Evolutionary conservation across 2,113 vertebrate species (phyloP).

Genomic region (Phalacrocorax carbo): DNA sequence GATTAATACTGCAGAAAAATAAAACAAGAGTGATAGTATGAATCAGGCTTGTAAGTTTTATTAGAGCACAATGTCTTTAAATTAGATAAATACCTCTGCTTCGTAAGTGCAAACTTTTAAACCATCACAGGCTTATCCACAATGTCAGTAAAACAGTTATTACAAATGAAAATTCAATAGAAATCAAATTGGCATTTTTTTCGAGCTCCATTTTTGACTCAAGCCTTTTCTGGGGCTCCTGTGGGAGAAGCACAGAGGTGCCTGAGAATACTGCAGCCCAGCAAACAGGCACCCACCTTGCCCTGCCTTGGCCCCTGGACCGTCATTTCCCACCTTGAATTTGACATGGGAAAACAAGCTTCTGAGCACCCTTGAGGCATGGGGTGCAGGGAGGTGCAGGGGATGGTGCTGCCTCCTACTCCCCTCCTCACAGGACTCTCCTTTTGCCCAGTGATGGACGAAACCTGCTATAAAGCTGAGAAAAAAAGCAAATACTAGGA

Average conservation of each 20-base stretch:
- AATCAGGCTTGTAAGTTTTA: not conserved
- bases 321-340: conserved; percentile 11
- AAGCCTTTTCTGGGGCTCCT: not conserved
- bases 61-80: conserved; percentile 1
- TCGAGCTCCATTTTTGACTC: not conserved
- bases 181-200: conserved; percentile 24
- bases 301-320: not conserved
- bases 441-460: not conserved
- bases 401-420: not conserved
- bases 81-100: conserved; percentile 4
- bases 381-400: no score
- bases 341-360: not conserved
- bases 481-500: not conserved
- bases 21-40: conserved; percentile 15
- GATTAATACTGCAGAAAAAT: not conserved
- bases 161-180: conserved; percentile 52
- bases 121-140: conserved; percentile 1
- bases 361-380: not conserved
- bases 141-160: conserved; percentile 38
- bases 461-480: not conserved
- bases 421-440: not conserved
- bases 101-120: conserved; percentile 39
- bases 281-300: not conserved
- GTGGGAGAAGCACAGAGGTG: not conserved
- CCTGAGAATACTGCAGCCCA: not conserved